Evolutionary conservation across 2,888 invertebrate species (phyloP), one percentile per base, ranked within the genome.

Genomic region (Lasioglossum leucozonium): DNA sequence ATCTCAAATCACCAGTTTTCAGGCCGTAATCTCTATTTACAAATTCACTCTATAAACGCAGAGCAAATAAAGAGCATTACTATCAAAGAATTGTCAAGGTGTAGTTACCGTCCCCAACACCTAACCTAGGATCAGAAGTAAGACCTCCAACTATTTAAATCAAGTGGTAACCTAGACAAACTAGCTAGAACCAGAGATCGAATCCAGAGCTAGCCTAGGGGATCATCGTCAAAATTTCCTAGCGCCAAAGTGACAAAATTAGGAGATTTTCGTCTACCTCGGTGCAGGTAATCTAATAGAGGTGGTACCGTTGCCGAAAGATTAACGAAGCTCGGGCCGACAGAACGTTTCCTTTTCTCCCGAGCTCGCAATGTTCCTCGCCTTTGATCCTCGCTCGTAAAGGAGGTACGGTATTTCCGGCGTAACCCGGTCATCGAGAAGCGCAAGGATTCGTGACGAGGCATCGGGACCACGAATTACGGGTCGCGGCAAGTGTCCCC

Each of bases 381-480:
- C 34, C 30, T 81, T 77, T 74, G 77, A 51, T 77, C 73, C 67
- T 44, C 6, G 18, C 34, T 22, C 44, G n/a, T 42, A 42, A 73
- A 73, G 58, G 18, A 58, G 16, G 8, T 72, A 13, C 76, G 26
- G 40, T 42, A 58, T 72, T 72, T 78, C 77, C 58, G 72, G 72
- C 37, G 76, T 76, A 74, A 67, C 73, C 73, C 73, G 73, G 67
- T 77, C 75, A 75, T 58, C 75, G 44, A 0, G 78, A 10, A 22
- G 13, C 18, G 44, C 69, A 62, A 72, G 58, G 65, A 26, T 37
- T 51, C 76, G 90, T 90, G 90, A 83, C 76, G 81, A 71, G 65
- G 81, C 89, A 88, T 72, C 80, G 73, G n/a, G 71, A 44, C 65
- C 69, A 40, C 65, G 84, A 87, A 86, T 90, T 90, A 90, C 67